Conservation (phyloP, 1,140 invertebrate genomes). For the Drosophila paulistorum region DNA sequence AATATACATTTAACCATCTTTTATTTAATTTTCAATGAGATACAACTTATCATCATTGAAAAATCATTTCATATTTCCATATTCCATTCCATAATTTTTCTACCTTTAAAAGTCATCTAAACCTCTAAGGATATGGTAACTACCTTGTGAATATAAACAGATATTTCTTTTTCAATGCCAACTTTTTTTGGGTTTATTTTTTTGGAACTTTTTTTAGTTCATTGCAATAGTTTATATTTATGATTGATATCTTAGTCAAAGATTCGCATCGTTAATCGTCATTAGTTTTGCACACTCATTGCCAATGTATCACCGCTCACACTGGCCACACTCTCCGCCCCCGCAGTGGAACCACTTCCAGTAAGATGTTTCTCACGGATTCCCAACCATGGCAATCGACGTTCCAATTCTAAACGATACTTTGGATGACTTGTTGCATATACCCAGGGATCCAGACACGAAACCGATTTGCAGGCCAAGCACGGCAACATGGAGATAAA, state of each 20-base stretch:
- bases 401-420: constrained; percentile 88
- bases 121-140: too few species aligned
- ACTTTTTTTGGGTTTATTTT: constrained; percentile 72
- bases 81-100: too few species aligned
- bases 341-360: constrained; percentile 33
- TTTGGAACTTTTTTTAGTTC: constrained; percentile 73
- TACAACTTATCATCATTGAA: too few species aligned
- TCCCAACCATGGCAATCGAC: constrained; percentile 89
- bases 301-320: constrained; percentile 70
- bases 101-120: too few species aligned
- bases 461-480: constrained; percentile 88
- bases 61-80: too few species aligned
- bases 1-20: too few species aligned
- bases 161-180: constrained; percentile 60
- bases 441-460: constrained; percentile 91
- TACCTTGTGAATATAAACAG: too few species aligned
- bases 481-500: constrained; percentile 89
- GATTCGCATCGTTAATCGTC: not conserved
- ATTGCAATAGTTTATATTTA: constrained; percentile 52
- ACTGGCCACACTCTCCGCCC: constrained; percentile 63
- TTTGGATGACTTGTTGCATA: constrained; percentile 91
- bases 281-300: constrained; percentile 66
- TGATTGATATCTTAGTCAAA: constrained; percentile 10
- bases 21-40: too few species aligned
- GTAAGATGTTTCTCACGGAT: constrained; percentile 84